These are phyloP conservation scores for Drosophila hydei DNA, from an alignment of 1,140 invertebrate species.

Conservation along the genomic window DNA sequence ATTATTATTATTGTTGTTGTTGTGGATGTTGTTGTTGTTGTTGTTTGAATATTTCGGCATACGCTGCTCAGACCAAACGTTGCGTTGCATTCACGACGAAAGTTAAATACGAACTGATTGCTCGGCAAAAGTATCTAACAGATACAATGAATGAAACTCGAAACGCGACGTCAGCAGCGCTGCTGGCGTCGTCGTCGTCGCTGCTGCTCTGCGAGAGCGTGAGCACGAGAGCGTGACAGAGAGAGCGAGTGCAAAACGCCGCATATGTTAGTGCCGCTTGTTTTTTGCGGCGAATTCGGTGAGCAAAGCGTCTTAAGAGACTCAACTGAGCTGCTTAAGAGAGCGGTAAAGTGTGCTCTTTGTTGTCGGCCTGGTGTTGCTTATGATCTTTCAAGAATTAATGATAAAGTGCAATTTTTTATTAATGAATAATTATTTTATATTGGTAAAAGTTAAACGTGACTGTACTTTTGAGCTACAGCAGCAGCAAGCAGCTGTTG, in stretches of 20 bases:
- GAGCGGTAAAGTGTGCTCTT: not conserved
- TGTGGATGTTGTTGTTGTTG: slow-evolving; percentile 39
- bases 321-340: slow-evolving; percentile 12
- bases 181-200: slow-evolving; percentile 32
- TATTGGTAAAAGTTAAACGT: not conserved
- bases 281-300: slow-evolving; percentile 61
- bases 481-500: slow-evolving; percentile 2
- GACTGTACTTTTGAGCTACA: not conserved
- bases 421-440: slow-evolving; percentile 1
- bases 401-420: not conserved
- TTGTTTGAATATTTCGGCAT: slow-evolving; percentile 5
- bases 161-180: slow-evolving; percentile 47
- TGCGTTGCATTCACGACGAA: slow-evolving; percentile 74
- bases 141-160: slow-evolving; percentile 77
- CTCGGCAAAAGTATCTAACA: slow-evolving; percentile 50
- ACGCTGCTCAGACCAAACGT: slow-evolving; percentile 60
- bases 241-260: slow-evolving; percentile 5
- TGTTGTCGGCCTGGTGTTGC: not conserved
- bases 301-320: slow-evolving; percentile 12
- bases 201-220: slow-evolving; percentile 18
- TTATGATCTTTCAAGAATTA: not conserved
- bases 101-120: slow-evolving; percentile 74
- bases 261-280: slow-evolving; percentile 46
- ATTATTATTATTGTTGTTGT: slow-evolving; percentile 23
- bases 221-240: slow-evolving; percentile 6